Base-by-base conservation (phyloP, 2,888 invertebrate species). In the Drosophila lutescens region DNA sequence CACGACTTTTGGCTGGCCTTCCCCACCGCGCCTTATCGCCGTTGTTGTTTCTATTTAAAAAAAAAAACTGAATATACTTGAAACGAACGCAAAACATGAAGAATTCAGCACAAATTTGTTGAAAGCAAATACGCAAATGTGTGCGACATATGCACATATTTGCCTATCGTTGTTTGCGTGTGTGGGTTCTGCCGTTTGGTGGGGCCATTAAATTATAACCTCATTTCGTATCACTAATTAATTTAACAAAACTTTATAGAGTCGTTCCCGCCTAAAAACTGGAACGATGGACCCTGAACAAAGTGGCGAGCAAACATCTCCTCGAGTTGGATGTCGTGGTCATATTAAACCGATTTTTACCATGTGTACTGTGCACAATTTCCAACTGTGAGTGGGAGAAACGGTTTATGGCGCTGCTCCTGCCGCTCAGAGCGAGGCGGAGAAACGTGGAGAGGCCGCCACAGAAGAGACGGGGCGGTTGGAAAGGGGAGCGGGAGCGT, bases 31-130 rank as follows among this genome's bases (percentile, higher is more conserved):
- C 73, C 62, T 71, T 85, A 86, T 82, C 65, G 55, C 49, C 44
- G 72, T 71, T 72, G 65, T 73, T 80, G 76, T 74, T 86, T 88
- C 83, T 83, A 83, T 88, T 88, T 73, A 85, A 87, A 82, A 61
- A 41, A 65, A 65, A 46, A 65, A 63, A 50, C 50, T 47, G 41
- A 63, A 63, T 63, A 75, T 65, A 61, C 82, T 81, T 71, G 53
- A 69, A 78, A 75, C 56, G 50, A 76, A 67, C 61, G 65, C 55
- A 75, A 83, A 81, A 79, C 75, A 81, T 74, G 43, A 74, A 59
- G 65, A 72, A 74, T 74, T 65, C 74, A 72, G 86, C 77, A 79
- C 74, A 79, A 78, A 66, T 84, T 87, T 76, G 73, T 74, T 78
- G 44, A 76, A 81, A 73, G 56, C 53, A 61, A 34, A 86, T 66